A percentile compares a stretch with the other conserved stretches of the same genome.
Evolutionary conservation across 1,140 invertebrate species (phyloP).

Genomic region (Tetramorium alpestre): DNA sequence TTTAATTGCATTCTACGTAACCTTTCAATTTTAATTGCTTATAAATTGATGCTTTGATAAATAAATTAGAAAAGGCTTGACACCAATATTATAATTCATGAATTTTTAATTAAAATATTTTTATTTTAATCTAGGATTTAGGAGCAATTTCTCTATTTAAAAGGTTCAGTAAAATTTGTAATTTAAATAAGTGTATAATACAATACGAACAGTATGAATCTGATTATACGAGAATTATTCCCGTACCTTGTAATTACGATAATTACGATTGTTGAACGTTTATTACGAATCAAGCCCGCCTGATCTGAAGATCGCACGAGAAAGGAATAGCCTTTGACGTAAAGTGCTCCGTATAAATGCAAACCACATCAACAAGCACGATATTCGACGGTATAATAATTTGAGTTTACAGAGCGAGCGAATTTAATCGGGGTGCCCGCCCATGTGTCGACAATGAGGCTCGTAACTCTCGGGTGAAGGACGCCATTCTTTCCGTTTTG

Average conservation of each 20-base stretch:
- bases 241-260: conserved; percentile 16
- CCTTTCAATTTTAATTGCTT: not conserved
- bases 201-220: not conserved
- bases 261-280: not conserved
- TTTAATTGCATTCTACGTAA: not conserved
- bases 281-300: not conserved
- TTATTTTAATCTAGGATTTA: not conserved
- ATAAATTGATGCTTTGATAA: not conserved
- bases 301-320: not conserved
- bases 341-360: conserved; percentile 15
- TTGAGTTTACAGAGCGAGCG: conserved; percentile 40
- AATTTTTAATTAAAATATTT: not conserved
- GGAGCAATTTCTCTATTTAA: not conserved
- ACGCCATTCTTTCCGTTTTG: conserved; percentile 47
- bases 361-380: conserved; percentile 10
- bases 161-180: not conserved
- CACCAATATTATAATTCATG: not conserved
- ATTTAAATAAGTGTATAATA: conserved; percentile 9
- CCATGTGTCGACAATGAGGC: conserved; percentile 44
- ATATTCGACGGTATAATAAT: conserved; percentile 20
- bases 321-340: not conserved
- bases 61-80: not conserved
- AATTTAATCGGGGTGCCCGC: conserved; percentile 51
- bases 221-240: not conserved
- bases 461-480: conserved; percentile 47